A percentile compares a stretch with the other conserved stretches of the same genome.
Conservation (phyloP, 1,140 invertebrate genomes). For the Chrysopa pallens region DNA sequence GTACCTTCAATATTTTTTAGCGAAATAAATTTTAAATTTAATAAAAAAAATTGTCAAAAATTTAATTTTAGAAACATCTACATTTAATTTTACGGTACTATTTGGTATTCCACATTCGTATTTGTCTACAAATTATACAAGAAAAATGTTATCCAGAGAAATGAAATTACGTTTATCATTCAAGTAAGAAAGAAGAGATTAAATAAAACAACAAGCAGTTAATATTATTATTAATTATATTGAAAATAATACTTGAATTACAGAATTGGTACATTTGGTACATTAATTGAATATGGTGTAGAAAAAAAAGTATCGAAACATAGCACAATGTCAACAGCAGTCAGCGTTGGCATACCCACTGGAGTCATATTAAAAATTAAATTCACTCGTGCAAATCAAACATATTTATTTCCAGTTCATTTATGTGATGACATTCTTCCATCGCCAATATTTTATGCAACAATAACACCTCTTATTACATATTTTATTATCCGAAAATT, state of each 20-base stretch:
- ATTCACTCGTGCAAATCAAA: constrained; percentile 72
- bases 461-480: constrained; percentile 62
- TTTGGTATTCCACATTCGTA: constrained; percentile 69
- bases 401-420: constrained; percentile 76
- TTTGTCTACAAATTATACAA: constrained; percentile 51
- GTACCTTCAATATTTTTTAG: too few relatives aligned
- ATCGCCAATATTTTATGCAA: constrained; percentile 83
- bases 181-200: constrained; percentile 41
- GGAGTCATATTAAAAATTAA: constrained; percentile 80
- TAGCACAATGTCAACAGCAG: constrained; percentile 67
- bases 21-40: too few relatives aligned
- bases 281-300: constrained; percentile 71
- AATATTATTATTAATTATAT: not conserved
- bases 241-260: constrained; percentile 9
- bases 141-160: constrained; percentile 59
- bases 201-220: not conserved
- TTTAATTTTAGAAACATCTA: constrained; percentile 20
- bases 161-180: constrained; percentile 53
- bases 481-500: constrained; percentile 70
- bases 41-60: too few relatives aligned
- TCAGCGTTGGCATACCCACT: constrained; percentile 64
- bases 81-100: constrained; percentile 47
- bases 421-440: constrained; percentile 79
- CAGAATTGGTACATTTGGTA: constrained; percentile 75
- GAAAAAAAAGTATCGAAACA: constrained; percentile 86